Percentiles rank a stretch among this genome's conserved stretches.
These are phyloP conservation scores for Anarhynchus alexandrinus DNA, from an alignment of 2,113 vertebrate genomes.

Conservation along the genomic window DNA sequence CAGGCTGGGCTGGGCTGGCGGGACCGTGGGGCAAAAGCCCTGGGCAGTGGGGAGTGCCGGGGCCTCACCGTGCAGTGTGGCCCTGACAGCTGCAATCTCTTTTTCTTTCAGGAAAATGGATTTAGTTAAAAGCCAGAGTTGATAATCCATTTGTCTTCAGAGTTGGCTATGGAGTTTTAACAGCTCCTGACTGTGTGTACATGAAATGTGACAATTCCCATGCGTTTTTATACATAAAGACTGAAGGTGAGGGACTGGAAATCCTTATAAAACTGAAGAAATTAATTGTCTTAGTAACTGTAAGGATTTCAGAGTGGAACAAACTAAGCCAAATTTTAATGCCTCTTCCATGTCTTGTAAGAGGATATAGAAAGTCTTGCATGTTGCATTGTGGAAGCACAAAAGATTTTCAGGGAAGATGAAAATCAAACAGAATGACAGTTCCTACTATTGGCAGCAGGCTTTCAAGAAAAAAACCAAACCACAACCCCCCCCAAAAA, in stretches of 20 bases:
- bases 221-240: neutral
- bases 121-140: neutral
- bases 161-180: neutral
- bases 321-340: neutral
- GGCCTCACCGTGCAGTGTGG: accelerated
- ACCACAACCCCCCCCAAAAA: neutral
- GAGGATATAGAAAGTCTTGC: neutral
- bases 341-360: neutral
- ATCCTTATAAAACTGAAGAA: neutral
- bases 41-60: accelerated
- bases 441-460: neutral
- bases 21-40: accelerated
- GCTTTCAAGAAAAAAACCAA: neutral
- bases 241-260: neutral
- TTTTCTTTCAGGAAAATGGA: neutral
- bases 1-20: no score
- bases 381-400: neutral
- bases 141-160: neutral
- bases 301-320: neutral
- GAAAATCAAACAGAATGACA: neutral
- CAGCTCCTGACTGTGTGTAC: neutral
- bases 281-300: neutral
- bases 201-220: neutral
- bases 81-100: neutral
- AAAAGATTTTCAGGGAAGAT: neutral